Base-by-base conservation (phyloP, 2,888 invertebrate genomes). In the Nemapogon koenigi region DNA sequence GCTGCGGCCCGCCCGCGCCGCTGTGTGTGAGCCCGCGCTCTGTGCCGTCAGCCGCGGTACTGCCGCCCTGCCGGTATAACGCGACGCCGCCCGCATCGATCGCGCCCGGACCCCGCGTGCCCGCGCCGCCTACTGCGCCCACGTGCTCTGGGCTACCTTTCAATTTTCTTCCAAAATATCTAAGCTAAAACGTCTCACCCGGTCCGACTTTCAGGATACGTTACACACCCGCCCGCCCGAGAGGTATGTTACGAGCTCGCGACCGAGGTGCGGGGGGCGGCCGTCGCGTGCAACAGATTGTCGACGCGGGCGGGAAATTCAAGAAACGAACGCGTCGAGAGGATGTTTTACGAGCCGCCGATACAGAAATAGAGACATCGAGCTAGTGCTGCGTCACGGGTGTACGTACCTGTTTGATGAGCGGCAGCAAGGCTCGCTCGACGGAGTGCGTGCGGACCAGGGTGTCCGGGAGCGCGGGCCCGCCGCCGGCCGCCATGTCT, bases 361-460 rank as follows among this genome's bases (percentile, higher is more conserved):
- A 14, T 30, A 29, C 29, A n/a, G 37, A 37, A 37, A 37, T 37
- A 37, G 29, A 17, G 26, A 11, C 17, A 16, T 19, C 37, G 10
- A 16, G 28, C 26, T 38, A 33, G 28, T 37, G 27, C 18, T 28
- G 22, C 37, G 37, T 37, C 37, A 28, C 13, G 27, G 22, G 46
- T 46, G 43, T 49, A 50, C 70, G 55, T 88, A 95, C 95, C 92
- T 95, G 94, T 76, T 92, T 93, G 62, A 95, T 90, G 71, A 95
- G 86, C 55, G 95, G 95, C 65, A 94, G 88, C 58, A 95, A 86
- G 54, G 94, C 94, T 81, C 91, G 90, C 82, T 95, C 95, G 79
- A 95, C 91, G 76, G 94, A 94, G 84, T 90, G 91, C 59, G 94
- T 94, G 80, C 90, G 90, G 68, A 95, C 94, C 82, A 92, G 91